Evolutionary conservation across 2,113 vertebrate species (phyloP).

Genomic region (Sinocyclocheilus maitianheensis): DNA sequence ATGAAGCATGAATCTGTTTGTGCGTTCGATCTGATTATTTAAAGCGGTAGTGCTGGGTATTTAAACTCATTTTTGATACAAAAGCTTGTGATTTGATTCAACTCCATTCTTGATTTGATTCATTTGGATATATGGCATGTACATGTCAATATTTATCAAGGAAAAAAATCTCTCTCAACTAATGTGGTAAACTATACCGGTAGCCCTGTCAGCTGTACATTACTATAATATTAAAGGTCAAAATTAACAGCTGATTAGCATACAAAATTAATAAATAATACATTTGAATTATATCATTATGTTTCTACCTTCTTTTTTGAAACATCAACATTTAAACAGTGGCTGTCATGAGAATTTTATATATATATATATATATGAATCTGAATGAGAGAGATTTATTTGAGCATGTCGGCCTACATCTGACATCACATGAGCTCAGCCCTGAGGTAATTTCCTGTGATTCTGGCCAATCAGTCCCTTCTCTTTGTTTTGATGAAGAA

Average conservation of each 20-base stretch:
- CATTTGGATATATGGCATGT: background rate
- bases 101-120: background rate
- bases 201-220: background rate
- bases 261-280: background rate
- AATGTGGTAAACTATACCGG: background rate
- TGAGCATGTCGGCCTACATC: slow-evolving; percentile 51
- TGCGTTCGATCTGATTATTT: too few relatives aligned
- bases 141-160: background rate
- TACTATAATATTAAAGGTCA: background rate
- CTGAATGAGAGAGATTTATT: background rate
- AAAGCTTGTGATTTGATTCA: background rate
- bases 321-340: background rate
- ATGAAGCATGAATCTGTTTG: too few relatives aligned
- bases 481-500: slow-evolving; percentile 61
- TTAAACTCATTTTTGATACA: too few relatives aligned
- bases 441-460: slow-evolving; percentile 72
- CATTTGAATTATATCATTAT: too few relatives aligned
- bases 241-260: background rate
- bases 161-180: background rate
- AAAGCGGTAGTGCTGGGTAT: too few relatives aligned
- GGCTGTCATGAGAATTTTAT: background rate
- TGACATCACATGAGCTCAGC: slow-evolving; percentile 71
- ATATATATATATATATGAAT: too few relatives aligned
- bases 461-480: slow-evolving; percentile 55
- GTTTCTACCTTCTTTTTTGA: too few relatives aligned